Percentiles rank a stretch among this genome's conserved stretches.
Evolutionary conservation across 2,797 vertebrate species (phyloP).

Genomic region (Platalea minor): DNA sequence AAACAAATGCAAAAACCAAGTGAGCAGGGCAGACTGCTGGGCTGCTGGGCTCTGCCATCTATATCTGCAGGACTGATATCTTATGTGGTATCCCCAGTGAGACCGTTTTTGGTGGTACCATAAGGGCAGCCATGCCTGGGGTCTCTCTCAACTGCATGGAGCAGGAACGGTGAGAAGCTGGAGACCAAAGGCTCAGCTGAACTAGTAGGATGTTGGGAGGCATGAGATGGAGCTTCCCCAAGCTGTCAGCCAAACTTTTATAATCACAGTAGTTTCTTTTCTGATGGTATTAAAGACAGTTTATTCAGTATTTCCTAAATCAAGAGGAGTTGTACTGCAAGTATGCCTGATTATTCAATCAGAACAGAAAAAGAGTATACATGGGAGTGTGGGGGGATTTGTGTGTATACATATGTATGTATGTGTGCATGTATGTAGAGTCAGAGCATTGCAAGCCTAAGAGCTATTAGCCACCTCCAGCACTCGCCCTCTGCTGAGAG

Average conservation of each 20-base stretch:
- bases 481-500: background rate
- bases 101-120: background rate
- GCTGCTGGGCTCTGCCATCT: background rate
- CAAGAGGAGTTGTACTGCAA: background rate
- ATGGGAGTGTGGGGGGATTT: background rate
- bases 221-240: background rate
- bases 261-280: background rate
- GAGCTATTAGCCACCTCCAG: background rate
- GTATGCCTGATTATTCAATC: background rate
- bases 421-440: background rate
- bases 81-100: background rate
- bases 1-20: background rate
- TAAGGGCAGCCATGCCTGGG: background rate
- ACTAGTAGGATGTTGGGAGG: background rate
- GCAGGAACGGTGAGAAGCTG: background rate
- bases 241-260: background rate
- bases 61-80: background rate
- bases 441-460: background rate
- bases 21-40: background rate
- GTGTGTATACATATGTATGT: background rate
- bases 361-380: background rate
- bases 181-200: background rate
- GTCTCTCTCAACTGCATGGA: background rate
- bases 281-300: background rate
- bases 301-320: background rate